Conservation (phyloP, 1,140 invertebrate genomes). For the Diploscapter pachys region DNA sequence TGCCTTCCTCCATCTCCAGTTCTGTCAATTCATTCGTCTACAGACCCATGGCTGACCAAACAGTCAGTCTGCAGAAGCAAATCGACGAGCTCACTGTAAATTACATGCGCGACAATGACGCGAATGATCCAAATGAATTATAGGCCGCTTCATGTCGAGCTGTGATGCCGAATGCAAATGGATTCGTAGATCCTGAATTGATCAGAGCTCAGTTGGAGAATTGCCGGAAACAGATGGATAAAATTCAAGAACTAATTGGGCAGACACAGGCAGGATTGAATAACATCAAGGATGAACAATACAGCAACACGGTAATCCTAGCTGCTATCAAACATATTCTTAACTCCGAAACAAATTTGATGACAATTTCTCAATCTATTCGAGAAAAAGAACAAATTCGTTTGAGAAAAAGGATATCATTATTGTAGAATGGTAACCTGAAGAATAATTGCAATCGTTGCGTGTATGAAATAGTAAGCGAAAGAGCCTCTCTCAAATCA, state of each 20-base stretch:
- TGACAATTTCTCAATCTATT: too few relatives aligned
- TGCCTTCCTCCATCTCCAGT: constrained; percentile 28
- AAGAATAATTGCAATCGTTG: too few relatives aligned
- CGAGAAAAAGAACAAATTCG: background rate
- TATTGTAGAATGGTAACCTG: too few relatives aligned
- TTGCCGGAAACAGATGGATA: constrained; percentile 1
- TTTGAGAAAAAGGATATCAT: constrained; percentile 4
- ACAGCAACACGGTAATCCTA: too few relatives aligned
- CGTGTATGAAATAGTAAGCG: too few relatives aligned
- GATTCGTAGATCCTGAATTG: constrained; percentile 19
- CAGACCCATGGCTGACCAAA: background rate
- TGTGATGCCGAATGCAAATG: constrained; percentile 23
- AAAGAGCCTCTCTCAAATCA: too few relatives aligned
- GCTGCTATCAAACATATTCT: too few relatives aligned
- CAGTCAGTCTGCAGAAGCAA: constrained; percentile 4
- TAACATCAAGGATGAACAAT: too few relatives aligned
- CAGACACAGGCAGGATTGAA: too few relatives aligned
- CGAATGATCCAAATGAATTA: background rate
- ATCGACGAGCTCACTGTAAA: constrained; percentile 22
- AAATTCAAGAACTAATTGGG: background rate
- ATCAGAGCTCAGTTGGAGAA: constrained; percentile 11
- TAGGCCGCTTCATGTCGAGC: constrained; percentile 13
- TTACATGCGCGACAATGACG: background rate
- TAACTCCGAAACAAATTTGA: too few relatives aligned
- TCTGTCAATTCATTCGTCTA: constrained; percentile 25